phyloP scores from a whole-genome alignment of 1,140 invertebrate genomes.

The Drosophila eugracilis region DNA sequence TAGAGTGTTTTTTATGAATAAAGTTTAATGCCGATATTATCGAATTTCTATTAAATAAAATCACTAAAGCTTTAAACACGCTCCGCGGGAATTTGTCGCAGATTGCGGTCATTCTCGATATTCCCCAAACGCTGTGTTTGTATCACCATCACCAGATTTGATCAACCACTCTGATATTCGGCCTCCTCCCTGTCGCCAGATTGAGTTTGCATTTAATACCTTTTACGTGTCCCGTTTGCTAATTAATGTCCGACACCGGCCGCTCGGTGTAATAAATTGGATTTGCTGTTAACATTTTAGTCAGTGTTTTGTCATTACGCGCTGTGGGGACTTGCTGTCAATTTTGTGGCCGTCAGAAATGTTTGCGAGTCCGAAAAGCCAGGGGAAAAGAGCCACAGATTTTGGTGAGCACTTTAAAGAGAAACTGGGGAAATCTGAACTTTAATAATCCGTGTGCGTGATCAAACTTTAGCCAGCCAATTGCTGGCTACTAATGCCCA shows the following conservation, averaged over 20 bases:
- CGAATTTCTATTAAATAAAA: constrained; percentile 10
- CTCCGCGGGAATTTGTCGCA: background rate
- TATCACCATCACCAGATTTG: constrained; percentile 36
- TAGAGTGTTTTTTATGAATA: constrained; percentile 6
- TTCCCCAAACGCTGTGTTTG: constrained; percentile 15
- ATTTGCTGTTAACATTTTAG: constrained; percentile 67
- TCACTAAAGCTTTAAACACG: background rate
- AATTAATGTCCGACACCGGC: constrained; percentile 50
- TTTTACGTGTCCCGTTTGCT: constrained; percentile 58
- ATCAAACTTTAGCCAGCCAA: constrained; percentile 30
- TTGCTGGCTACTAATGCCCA: constrained; percentile 18
- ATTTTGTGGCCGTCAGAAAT: constrained; percentile 15
- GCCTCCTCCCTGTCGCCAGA: constrained; percentile 9
- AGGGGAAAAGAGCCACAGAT: constrained; percentile 3
- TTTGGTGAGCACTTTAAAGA: constrained; percentile 18
- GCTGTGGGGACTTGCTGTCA: constrained; percentile 33
- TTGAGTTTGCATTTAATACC: constrained; percentile 54
- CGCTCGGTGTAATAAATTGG: constrained; percentile 52
- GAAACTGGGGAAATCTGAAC: constrained; percentile 8
- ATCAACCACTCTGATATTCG: constrained; percentile 27
- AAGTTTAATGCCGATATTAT: constrained; percentile 11
- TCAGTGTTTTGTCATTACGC: constrained; percentile 28
- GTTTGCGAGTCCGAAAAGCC: constrained; percentile 15
- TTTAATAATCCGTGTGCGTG: constrained; percentile 28
- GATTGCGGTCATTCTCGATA: background rate